phyloP scores from a whole-genome alignment of 1,140 invertebrate genomes.

The Himalopsyche phryganea region DNA sequence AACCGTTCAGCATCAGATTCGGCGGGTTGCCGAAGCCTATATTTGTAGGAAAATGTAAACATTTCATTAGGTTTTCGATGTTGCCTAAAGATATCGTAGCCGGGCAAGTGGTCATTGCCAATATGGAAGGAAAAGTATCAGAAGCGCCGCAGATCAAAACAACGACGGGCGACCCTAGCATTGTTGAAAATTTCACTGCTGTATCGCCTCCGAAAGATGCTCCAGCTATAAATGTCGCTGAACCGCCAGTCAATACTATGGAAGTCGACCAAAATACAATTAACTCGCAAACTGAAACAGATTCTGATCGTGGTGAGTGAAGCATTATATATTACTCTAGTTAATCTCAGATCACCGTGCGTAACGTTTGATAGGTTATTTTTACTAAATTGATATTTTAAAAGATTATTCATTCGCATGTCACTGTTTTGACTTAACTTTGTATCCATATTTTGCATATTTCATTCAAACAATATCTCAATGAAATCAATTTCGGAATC shows the following conservation, averaged over 20 bases:
- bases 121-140: slow-evolving; percentile 57
- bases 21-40: slow-evolving; percentile 89
- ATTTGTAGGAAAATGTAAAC: slow-evolving; percentile 71
- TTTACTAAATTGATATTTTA: no score
- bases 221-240: no score
- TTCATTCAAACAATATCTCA: no score
- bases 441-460: no score
- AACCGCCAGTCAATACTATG: background rate
- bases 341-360: no score
- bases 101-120: slow-evolving; percentile 63
- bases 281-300: background rate
- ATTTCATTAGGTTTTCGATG: slow-evolving; percentile 74
- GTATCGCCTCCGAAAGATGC: background rate
- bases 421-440: no score
- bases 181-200: background rate
- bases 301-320: no score
- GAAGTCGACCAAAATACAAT: background rate
- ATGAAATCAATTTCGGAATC: no score
- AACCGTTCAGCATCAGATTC: slow-evolving; percentile 80
- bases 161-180: background rate
- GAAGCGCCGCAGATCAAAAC: background rate
- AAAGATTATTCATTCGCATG: no score
- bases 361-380: no score
- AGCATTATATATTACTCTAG: no score
- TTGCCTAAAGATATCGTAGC: slow-evolving; percentile 71